Evolutionary conservation across 2,888 invertebrate species (phyloP), one percentile per base, ranked within the genome.

Genomic region (Sympetrum striolatum): DNA sequence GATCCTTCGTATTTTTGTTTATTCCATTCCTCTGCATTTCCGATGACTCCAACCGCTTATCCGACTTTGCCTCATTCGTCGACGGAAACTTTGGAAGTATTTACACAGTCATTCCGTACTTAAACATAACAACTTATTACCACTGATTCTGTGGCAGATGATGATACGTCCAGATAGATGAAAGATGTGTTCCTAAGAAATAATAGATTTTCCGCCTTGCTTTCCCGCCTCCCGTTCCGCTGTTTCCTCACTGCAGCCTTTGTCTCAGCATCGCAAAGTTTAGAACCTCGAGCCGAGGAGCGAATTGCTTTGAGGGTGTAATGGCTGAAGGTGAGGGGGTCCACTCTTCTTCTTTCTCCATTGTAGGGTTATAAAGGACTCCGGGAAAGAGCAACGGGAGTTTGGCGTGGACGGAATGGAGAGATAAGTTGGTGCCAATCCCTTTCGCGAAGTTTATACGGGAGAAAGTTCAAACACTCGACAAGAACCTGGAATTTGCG

Each of bases 371-470:
- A 60, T 86, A 86, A 86, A 86, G 86, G 86, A 60, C 31, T 86
- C 60, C 37, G 37, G 86, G 60, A 86, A 86, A 86, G 86, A 86
- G 60, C 86, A 60, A 86, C 53, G 86, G 60, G 64, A 60, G 64
- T 86, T 86, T 86, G 86, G 60, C 37, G 39, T 31, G 86, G 86
- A 86, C 86, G 39, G 60, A 60, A 64, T 53, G 35, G 58, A 64
- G 86, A 86, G 86, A 64, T 86, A 86, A 86, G 86, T 86, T 86
- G 86, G 37, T 86, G 86, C 86, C 86, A 86, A 86, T 86, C 60
- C 86, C 64, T 86, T 86, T 37, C 60, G n/a, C 15, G 86, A 86
- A 86, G 86, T 86, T 86, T 86, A 86, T 86, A 58, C 86, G 58
- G 60, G 37, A 35, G 60, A 86, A 86, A 86, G 86, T 86, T 86